Conservation (phyloP, 2,113 vertebrate species). For the Tragelaphus scriptus region DNA sequence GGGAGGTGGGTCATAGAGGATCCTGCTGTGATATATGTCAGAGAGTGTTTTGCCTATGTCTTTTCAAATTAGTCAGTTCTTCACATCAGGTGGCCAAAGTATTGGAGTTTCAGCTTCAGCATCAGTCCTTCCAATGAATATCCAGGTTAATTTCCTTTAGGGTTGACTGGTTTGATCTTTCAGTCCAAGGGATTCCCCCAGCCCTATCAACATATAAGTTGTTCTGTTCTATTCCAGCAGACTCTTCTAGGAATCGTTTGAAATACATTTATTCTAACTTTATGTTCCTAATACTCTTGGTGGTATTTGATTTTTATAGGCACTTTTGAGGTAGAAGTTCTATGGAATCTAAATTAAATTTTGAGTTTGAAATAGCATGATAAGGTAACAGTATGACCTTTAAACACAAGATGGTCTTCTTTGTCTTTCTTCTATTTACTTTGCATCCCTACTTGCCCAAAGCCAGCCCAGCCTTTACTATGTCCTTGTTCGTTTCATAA, state of each 20-base stretch:
- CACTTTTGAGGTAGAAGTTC: neutral
- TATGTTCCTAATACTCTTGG: neutral
- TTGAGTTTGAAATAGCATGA: neutral
- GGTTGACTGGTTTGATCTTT: neutral
- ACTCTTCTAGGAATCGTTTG: neutral
- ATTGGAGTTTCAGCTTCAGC: neutral
- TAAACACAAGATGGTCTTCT: neutral
- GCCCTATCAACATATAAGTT: neutral
- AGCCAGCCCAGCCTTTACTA: neutral
- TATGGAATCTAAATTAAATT: slow-evolving; percentile 41
- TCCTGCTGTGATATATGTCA: no score
- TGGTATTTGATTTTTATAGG: slow-evolving; percentile 1
- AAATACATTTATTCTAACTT: neutral
- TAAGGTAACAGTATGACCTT: neutral
- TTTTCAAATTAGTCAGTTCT: neutral
- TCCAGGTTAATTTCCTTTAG: neutral
- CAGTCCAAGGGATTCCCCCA: neutral
- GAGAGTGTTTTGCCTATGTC: neutral
- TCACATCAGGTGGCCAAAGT: neutral
- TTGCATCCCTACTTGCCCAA: neutral
- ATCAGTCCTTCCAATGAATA: neutral
- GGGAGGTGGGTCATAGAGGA: no score
- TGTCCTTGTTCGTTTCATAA: neutral
- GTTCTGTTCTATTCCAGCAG: neutral
- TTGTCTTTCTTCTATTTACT: neutral